Evolutionary conservation across 2,888 invertebrate genomes (phyloP).

Genomic region (Xestobium rufovillosum): DNA sequence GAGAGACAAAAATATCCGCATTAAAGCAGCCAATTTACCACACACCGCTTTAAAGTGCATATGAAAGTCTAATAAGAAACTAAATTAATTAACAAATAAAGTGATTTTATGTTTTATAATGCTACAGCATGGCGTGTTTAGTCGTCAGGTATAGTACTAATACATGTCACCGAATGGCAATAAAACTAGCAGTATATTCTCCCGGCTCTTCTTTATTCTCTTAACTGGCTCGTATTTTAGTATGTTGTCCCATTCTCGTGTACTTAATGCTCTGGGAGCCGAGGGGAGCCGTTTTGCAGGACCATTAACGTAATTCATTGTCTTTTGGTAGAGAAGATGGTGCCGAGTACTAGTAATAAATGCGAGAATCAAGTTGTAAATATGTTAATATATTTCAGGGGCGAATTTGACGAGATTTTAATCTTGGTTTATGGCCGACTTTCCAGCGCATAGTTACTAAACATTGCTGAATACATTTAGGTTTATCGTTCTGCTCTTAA

Average conservation of each 20-base stretch:
- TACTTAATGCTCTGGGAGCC: slow-evolving; percentile 40
- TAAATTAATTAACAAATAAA: slow-evolving; percentile 42
- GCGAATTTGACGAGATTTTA: slow-evolving; percentile 20
- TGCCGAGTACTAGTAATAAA: slow-evolving; percentile 15
- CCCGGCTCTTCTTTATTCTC: slow-evolving; percentile 41
- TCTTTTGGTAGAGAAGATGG: slow-evolving; percentile 31
- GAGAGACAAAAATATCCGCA: too few relatives aligned
- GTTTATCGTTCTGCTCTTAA: too few relatives aligned
- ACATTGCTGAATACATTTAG: too few relatives aligned
- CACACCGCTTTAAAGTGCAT: background rate
- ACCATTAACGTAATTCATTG: slow-evolving; percentile 45
- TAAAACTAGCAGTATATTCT: slow-evolving; percentile 42
- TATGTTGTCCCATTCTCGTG: slow-evolving; percentile 41
- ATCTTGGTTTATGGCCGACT: too few relatives aligned
- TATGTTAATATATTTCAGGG: slow-evolving; percentile 28
- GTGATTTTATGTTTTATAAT: slow-evolving; percentile 39
- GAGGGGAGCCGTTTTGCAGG: slow-evolving; percentile 38
- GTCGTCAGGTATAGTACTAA: slow-evolving; percentile 40
- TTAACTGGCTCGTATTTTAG: slow-evolving; percentile 43
- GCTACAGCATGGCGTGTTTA: slow-evolving; percentile 36
- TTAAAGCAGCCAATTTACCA: too few relatives aligned
- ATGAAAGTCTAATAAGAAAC: slow-evolving; percentile 2
- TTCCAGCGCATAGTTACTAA: too few relatives aligned
- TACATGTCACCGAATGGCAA: slow-evolving; percentile 39
- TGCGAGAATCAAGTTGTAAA: slow-evolving; percentile 25